Evolutionary conservation across 2,113 vertebrate genomes (phyloP), one percentile per base, ranked within the genome.

Genomic region (Pseudorhombus dupliciocellatus): DNA sequence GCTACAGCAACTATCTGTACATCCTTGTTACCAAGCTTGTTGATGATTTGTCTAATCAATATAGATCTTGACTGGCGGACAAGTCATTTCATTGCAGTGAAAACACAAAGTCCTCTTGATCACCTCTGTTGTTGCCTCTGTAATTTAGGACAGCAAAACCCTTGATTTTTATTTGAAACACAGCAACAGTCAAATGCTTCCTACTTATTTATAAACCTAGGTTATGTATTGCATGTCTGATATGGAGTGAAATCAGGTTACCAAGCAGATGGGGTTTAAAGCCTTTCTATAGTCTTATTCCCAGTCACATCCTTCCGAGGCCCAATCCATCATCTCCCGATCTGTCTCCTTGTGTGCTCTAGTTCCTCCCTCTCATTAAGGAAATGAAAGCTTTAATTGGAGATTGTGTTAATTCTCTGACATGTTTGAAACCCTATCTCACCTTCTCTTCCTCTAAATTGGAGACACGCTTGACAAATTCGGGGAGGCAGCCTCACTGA

Each of bases 381-480:
- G 48, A 83, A 86, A 88, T 77, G 30, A 85, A 79, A 75, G 30
- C 65, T 73, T 69, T 86, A 84, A 88, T 87, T 84, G 84, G 71
- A 82, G 84, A 84, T 80, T 74, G 80, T 86, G 68, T 84, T 84
- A 75, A 80, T 81, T 85, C 50, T 73, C 66, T 72, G 73, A 73
- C 74, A 73, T 78, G 71, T 79, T 63, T 78, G 78, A 90, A 87
- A 85, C 66, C 55, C 73, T 9, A 59, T 70, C 77, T 30, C 24
- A 4, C 31, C 46, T 67, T 73, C 66, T 61, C 69, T 71, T 79
- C 42, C 21, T 63, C 57, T 78, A 85, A 66, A 87, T 71, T 75
- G 58, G 54, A 78, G 53, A 80, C 50, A 55, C 55, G 69, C 51
- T 72, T 73, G 78, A 83, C 67, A 81, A 66, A 78, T 87, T 69